These are phyloP conservation scores for Xiphophorus couchianus DNA, from an alignment of 2,113 vertebrate genomes.

Conservation along the genomic window DNA sequence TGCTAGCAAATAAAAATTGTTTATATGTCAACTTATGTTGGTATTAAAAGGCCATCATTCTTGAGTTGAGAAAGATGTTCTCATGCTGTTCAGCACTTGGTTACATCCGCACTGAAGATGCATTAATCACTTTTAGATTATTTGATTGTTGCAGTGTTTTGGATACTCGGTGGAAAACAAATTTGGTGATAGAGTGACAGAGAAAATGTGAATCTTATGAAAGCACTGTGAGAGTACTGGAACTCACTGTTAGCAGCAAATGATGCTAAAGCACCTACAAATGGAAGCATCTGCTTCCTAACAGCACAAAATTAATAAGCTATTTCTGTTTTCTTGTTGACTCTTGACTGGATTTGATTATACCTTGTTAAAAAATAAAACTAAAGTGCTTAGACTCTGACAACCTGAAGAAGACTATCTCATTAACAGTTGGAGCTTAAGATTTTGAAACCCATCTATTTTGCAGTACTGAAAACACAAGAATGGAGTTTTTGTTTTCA, in stretches of 20 bases:
- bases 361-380: neutral
- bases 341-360: neutral
- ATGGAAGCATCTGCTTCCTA: neutral
- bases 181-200: neutral
- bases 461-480: neutral
- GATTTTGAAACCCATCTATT: neutral
- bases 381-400: neutral
- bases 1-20: neutral
- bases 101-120: no score
- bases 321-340: neutral
- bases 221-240: neutral
- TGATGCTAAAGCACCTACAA: neutral
- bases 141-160: neutral
- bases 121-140: neutral
- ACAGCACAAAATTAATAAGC: no score
- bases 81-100: no score
- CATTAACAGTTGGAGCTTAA: neutral
- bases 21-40: no score
- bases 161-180: neutral
- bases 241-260: neutral
- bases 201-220: neutral
- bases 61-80: no score
- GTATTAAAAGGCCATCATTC: no score
- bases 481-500: no score
- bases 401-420: neutral